Evolutionary conservation across 2,113 vertebrate species (phyloP).

Genomic region (Lichenostomus cassidix): DNA sequence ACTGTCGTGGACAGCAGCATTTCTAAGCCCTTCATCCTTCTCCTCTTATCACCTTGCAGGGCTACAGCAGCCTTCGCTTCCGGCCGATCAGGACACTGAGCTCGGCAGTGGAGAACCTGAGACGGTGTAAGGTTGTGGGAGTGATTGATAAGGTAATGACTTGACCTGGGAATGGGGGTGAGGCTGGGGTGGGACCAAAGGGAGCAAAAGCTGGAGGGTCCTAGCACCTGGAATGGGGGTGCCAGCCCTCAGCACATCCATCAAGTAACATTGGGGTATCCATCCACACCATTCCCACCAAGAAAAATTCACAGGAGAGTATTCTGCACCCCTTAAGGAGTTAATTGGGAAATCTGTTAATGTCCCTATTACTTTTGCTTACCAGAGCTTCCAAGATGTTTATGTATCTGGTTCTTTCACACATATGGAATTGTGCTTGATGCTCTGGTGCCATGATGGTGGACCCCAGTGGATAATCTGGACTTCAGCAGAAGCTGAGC

Average conservation of each 20-base stretch:
- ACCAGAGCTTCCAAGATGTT: not conserved
- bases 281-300: not conserved
- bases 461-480: not conserved
- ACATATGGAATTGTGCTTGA: not conserved
- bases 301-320: not conserved
- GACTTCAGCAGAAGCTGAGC: not conserved
- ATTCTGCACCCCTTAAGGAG: not conserved
- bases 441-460: not conserved
- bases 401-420: not conserved
- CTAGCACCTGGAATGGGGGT: not conserved
- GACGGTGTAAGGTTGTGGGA: conserved; percentile 87
- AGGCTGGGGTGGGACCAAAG: not conserved
- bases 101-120: conserved; percentile 91
- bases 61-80: conserved; percentile 95
- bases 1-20: not conserved
- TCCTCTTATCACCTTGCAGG: conserved; percentile 68
- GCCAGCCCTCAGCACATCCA: not conserved
- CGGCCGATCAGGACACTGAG: conserved; percentile 93
- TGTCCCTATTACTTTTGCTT: not conserved
- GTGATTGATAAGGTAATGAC: conserved; percentile 89
- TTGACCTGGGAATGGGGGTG: fast-evolving
- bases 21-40: not conserved
- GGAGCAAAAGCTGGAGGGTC: not conserved
- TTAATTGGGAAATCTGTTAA: not conserved
- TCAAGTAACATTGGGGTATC: fast-evolving